phyloP scores from a whole-genome alignment of 2,888 invertebrate species.

The Melieria crassipennis region DNA sequence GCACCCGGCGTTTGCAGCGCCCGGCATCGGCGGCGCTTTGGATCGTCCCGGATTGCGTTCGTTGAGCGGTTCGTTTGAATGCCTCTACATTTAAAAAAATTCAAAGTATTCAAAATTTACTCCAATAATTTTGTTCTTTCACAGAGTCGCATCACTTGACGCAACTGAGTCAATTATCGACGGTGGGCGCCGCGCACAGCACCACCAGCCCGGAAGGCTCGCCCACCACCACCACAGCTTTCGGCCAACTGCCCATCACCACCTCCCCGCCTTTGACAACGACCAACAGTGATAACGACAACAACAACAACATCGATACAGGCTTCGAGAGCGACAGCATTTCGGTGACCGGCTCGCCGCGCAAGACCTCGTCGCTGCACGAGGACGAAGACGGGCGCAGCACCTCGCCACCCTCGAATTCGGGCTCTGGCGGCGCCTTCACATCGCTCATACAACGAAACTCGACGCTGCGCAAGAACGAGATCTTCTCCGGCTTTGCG shows the following conservation, averaged over 20 bases:
- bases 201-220: conserved; percentile 78
- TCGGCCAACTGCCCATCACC: conserved; percentile 51
- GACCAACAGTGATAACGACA: conserved; percentile 59
- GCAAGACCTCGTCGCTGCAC: conserved; percentile 67
- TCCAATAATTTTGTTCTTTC: neutral
- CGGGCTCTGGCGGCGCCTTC: conserved; percentile 60
- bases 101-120: neutral
- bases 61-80: conserved; percentile 52
- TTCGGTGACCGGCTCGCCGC: conserved; percentile 67
- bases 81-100: neutral
- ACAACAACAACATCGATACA: conserved; percentile 64
- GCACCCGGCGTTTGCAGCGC: conserved; percentile 69
- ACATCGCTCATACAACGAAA: conserved; percentile 65
- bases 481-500: conserved; percentile 66
- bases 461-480: conserved; percentile 47
- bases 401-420: conserved; percentile 57
- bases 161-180: conserved; percentile 59
- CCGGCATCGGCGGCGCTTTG: conserved; percentile 62
- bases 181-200: conserved; percentile 70
- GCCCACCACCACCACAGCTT: conserved; percentile 62
- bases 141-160: conserved; percentile 48
- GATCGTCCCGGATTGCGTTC: conserved; percentile 54
- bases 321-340: conserved; percentile 66
- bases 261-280: conserved; percentile 65
- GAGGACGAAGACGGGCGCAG: conserved; percentile 61